A percentile compares a stretch with the other conserved stretches of the same genome.
Conservation (phyloP, 1,140 invertebrate species). For the Liolophura sinensis region DNA sequence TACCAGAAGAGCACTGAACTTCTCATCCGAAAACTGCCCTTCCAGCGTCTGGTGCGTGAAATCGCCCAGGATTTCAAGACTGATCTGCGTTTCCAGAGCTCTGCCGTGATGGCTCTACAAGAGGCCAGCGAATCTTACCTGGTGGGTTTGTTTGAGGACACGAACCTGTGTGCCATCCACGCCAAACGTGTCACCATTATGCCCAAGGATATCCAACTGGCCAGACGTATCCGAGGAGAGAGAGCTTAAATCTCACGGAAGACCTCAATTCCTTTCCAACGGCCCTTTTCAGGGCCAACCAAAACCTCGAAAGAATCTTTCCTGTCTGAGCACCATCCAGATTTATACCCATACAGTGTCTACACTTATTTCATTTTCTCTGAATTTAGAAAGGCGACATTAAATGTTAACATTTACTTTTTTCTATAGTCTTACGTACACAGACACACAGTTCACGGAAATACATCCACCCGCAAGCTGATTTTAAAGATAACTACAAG, state of each 20-base stretch:
- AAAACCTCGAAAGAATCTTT: no score
- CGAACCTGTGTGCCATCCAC: conserved; percentile 85
- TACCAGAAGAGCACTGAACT: conserved; percentile 82
- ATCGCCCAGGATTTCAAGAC: conserved; percentile 78
- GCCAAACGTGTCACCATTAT: conserved; percentile 93
- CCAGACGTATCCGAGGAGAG: conserved; percentile 44
- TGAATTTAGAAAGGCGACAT: no score
- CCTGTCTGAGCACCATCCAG: no score
- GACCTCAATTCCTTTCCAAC: not conserved
- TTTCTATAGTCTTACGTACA: no score
- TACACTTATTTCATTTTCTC: no score
- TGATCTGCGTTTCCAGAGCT: conserved; percentile 62
- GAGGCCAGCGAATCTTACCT: conserved; percentile 87
- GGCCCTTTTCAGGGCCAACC: no score
- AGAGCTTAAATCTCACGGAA: conserved; percentile 18
- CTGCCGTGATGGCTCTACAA: conserved; percentile 63
- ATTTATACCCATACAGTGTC: no score
- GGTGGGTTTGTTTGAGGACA: conserved; percentile 89
- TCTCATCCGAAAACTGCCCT: conserved; percentile 78
- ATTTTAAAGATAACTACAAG: no score
- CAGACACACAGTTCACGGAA: no score
- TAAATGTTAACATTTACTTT: no score
- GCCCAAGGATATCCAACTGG: conserved; percentile 87
- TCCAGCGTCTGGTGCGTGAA: conserved; percentile 81
- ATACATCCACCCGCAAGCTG: no score